phyloP scores from a whole-genome alignment of 2,888 invertebrate species.

The Encarsia formosa region DNA sequence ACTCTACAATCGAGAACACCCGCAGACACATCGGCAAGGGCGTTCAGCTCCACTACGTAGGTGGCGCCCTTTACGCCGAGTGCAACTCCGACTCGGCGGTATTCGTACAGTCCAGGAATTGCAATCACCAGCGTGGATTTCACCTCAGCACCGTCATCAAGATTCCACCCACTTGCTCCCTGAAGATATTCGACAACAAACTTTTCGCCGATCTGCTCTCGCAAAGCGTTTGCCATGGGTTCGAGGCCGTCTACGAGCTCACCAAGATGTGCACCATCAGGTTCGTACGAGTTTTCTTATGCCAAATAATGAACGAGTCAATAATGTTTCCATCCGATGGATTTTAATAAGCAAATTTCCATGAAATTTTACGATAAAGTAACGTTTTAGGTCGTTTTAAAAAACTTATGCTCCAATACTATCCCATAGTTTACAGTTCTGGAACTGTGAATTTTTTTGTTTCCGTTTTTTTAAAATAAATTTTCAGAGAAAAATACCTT shows the following conservation, averaged over 20 bases:
- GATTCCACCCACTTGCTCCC: constrained; percentile 92
- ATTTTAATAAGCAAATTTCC: no score
- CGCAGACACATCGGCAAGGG: constrained; percentile 97
- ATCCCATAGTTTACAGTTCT: no score
- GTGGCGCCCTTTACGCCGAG: constrained; percentile 96
- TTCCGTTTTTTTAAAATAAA: no score
- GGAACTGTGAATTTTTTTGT: no score
- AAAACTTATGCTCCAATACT: no score
- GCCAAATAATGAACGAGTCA: no score
- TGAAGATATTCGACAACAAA: constrained; percentile 97
- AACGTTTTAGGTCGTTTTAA: no score
- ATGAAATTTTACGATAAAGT: no score
- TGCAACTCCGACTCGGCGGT: constrained; percentile 96
- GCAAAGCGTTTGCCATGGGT: constrained; percentile 95
- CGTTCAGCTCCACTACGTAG: constrained; percentile 91
- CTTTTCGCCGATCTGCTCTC: constrained; percentile 93
- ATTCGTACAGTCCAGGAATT: constrained; percentile 97
- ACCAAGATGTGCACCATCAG: constrained; percentile 98
- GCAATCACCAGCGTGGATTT: constrained; percentile 97
- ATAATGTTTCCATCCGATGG: no score
- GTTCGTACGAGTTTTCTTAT: no score
- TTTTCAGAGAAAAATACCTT: no score
- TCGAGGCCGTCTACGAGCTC: constrained; percentile 97
- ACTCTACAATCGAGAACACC: constrained; percentile 98
- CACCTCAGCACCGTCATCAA: constrained; percentile 99